These are phyloP conservation scores for Triplophysa rosa DNA, from an alignment of 2,113 vertebrate genomes.

Conservation along the genomic window DNA sequence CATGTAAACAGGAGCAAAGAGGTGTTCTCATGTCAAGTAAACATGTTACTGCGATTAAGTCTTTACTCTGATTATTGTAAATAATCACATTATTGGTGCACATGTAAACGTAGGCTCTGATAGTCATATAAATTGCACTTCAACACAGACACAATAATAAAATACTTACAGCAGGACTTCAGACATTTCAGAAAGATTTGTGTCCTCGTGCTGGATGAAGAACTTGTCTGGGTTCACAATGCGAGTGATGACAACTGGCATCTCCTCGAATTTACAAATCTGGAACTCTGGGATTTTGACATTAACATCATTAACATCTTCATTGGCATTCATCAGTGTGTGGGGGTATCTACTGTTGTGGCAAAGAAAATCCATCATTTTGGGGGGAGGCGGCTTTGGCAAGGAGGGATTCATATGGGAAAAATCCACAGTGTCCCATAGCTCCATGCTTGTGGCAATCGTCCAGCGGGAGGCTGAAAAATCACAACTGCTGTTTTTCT, in stretches of 20 bases:
- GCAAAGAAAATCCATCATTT: background rate
- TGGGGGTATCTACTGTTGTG: background rate
- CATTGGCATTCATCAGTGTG: background rate
- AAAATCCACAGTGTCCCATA: constrained; percentile 73
- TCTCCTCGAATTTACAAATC: constrained; percentile 68
- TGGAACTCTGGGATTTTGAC: constrained; percentile 66
- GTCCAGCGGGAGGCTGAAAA: constrained; percentile 63
- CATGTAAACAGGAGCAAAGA: too few species aligned
- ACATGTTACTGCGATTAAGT: too few species aligned
- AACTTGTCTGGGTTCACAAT: constrained; percentile 66
- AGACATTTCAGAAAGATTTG: constrained; percentile 56
- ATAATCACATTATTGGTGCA: too few species aligned
- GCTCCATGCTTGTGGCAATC: constrained; percentile 68
- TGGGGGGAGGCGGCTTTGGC: background rate
- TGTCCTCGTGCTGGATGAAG: constrained; percentile 67
- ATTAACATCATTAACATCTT: background rate
- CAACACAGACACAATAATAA: background rate
- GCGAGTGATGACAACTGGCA: constrained; percentile 69
- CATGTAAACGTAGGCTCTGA: too few species aligned
- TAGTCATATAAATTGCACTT: constrained; percentile 29
- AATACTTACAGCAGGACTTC: constrained; percentile 62
- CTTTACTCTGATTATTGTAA: too few species aligned
- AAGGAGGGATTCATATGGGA: constrained; percentile 26
- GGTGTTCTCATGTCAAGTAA: too few species aligned
- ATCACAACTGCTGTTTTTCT: constrained; percentile 57